These are phyloP conservation scores for Phaetusa simplex DNA, from an alignment of 2,113 vertebrate genomes.

Conservation along the genomic window DNA sequence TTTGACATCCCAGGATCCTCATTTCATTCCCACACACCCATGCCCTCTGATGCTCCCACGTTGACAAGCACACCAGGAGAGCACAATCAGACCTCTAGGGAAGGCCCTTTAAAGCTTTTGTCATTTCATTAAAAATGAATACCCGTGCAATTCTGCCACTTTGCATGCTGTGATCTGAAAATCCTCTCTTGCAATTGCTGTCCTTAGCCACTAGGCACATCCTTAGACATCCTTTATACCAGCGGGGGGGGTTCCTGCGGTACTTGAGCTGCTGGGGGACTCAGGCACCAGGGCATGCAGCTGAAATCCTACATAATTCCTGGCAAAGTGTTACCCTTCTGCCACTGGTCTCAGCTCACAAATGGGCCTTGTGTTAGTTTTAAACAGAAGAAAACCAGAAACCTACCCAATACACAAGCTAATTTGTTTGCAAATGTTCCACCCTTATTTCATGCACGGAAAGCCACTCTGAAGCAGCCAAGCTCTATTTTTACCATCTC, in stretches of 20 bases:
- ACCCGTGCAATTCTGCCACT: neutral
- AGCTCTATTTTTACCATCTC: neutral
- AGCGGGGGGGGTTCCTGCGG: neutral
- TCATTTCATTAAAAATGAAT: neutral
- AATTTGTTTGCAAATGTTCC: slow-evolving; percentile 34
- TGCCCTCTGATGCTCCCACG: neutral
- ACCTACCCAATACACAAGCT: neutral
- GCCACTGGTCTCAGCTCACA: neutral
- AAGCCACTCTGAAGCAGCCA: neutral
- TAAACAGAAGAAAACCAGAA: neutral
- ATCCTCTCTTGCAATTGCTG: neutral
- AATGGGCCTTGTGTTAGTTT: neutral
- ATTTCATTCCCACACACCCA: neutral
- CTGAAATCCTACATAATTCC: neutral
- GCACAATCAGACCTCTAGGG: neutral
- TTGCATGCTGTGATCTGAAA: neutral
- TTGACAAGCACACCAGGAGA: accelerated
- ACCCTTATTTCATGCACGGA: neutral
- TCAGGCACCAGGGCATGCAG: neutral
- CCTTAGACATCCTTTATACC: neutral
- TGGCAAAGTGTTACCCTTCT: neutral
- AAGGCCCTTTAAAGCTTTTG: neutral
- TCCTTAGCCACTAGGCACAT: neutral
- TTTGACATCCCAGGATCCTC: neutral
- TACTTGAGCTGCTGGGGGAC: neutral